phyloP scores from a whole-genome alignment of 2,888 invertebrate genomes.

The Synanthedon myopaeformis region DNA sequence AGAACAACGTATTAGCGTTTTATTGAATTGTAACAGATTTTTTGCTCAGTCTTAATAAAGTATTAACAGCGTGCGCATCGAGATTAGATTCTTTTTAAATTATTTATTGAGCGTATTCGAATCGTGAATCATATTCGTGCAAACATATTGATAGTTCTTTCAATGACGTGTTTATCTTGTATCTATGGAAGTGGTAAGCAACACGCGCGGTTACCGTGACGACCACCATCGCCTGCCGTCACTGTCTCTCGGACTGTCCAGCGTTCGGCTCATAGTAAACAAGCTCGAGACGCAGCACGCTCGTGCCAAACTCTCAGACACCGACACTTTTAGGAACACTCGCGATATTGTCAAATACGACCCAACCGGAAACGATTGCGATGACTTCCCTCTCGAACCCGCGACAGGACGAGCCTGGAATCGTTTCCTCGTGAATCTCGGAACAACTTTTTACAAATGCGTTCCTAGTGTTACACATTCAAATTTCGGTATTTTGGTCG shows the following conservation, averaged over 20 bases:
- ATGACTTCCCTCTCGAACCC: slow-evolving; percentile 48
- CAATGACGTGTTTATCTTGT: slow-evolving; percentile 42
- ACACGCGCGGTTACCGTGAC: slow-evolving; percentile 56
- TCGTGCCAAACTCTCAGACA: slow-evolving; percentile 24
- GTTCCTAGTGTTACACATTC: slow-evolving; percentile 58
- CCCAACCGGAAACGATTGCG: slow-evolving; percentile 34
- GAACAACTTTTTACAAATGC: slow-evolving; percentile 39
- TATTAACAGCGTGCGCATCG: slow-evolving; percentile 32
- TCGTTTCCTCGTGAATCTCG: slow-evolving; percentile 36
- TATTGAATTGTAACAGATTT: slow-evolving; percentile 25
- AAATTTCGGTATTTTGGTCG: slow-evolving; percentile 50
- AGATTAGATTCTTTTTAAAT: slow-evolving; percentile 16
- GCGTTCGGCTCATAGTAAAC: slow-evolving; percentile 62
- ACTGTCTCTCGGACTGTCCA: slow-evolving; percentile 53
- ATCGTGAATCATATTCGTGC: slow-evolving; percentile 23
- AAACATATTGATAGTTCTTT: slow-evolving; percentile 16
- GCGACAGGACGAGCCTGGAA: slow-evolving; percentile 50
- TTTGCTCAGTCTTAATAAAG: slow-evolving; percentile 28
- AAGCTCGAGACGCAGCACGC: slow-evolving; percentile 53
- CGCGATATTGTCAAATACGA: slow-evolving; percentile 49
- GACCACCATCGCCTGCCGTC: slow-evolving; percentile 45
- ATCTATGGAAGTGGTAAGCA: slow-evolving; percentile 55
- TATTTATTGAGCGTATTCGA: slow-evolving; percentile 33
- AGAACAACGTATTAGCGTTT: slow-evolving; percentile 17
- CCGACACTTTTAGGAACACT: slow-evolving; percentile 20